Evolutionary conservation across 2,888 invertebrate genomes (phyloP).

Genomic region (Ectobius pallidus): DNA sequence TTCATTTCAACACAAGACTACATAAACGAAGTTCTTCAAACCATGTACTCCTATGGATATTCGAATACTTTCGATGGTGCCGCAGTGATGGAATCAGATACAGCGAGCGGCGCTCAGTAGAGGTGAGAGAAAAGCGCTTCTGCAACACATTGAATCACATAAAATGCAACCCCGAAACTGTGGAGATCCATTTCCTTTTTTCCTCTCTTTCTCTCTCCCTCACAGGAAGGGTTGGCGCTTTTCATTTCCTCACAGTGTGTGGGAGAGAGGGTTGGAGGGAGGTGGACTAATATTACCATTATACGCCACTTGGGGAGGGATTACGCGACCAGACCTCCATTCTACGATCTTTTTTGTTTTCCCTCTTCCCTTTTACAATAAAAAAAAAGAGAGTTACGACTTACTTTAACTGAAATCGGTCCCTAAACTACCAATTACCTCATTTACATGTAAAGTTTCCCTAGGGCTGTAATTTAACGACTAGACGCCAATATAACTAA

Average conservation of each 20-base stretch:
- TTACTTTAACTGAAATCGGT: constrained; percentile 8
- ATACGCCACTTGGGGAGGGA: constrained; percentile 10
- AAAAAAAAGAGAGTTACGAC: background rate
- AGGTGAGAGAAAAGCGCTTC: background rate
- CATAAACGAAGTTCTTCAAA: too few relatives aligned
- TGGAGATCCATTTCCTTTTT: background rate
- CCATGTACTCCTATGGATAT: too few relatives aligned
- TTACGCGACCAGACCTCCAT: background rate
- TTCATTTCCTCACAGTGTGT: constrained; percentile 11
- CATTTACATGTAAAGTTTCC: constrained; percentile 8
- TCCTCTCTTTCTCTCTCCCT: background rate
- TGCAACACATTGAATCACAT: background rate
- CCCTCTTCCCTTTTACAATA: too few relatives aligned
- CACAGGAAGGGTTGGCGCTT: background rate
- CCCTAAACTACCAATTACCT: constrained; percentile 7
- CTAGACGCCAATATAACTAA: background rate
- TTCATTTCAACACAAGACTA: too few relatives aligned
- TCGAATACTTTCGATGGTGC: too few relatives aligned
- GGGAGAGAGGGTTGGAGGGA: background rate
- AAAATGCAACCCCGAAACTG: constrained; percentile 1
- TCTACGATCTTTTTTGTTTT: background rate
- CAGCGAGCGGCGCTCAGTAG: too few relatives aligned
- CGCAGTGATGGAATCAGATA: too few relatives aligned
- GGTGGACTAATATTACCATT: background rate
- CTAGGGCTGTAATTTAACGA: background rate